Conservation (phyloP, 2,888 invertebrate genomes). For the Tetragonisca angustula region DNA sequence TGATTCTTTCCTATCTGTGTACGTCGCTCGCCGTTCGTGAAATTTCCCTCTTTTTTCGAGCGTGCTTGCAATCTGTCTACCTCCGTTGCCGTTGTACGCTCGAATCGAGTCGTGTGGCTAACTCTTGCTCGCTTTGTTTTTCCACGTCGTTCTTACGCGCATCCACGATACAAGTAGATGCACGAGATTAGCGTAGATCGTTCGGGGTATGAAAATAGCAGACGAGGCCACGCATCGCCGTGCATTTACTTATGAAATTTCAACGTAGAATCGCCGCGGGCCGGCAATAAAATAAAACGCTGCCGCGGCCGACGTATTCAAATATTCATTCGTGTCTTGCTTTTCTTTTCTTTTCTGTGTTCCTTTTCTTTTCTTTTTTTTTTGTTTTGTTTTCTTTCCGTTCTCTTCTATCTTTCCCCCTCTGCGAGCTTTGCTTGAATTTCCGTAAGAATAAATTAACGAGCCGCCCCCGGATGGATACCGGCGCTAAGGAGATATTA, state of each 20-base stretch:
- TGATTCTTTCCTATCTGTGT: not conserved
- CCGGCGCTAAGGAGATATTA: constrained; percentile 29
- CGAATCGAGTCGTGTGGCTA: too few relatives aligned
- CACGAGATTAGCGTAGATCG: not conserved
- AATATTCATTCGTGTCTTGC: constrained; percentile 1
- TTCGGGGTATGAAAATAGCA: constrained; percentile 11
- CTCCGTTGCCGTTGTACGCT: too few relatives aligned
- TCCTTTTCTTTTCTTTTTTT: too few relatives aligned
- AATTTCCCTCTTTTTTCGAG: not conserved
- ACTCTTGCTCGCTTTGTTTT: not conserved
- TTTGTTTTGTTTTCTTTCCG: too few relatives aligned
- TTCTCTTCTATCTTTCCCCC: too few relatives aligned
- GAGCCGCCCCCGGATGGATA: constrained; percentile 24
- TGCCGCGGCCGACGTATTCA: not conserved
- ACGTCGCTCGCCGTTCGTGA: not conserved
- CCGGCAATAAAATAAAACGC: not conserved
- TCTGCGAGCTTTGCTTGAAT: constrained; percentile 8
- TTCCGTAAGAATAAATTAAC: constrained; percentile 52
- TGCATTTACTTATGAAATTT: constrained; percentile 37
- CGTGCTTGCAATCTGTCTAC: too few relatives aligned
- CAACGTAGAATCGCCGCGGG: not conserved
- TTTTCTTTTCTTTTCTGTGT: not conserved
- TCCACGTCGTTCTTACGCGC: not conserved
- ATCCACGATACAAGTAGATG: constrained; percentile 7
- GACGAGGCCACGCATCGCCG: not conserved